A percentile compares a stretch with the other conserved stretches of the same genome.
Conservation (phyloP, 2,113 vertebrate species). For the Psettodes erumei region DNA sequence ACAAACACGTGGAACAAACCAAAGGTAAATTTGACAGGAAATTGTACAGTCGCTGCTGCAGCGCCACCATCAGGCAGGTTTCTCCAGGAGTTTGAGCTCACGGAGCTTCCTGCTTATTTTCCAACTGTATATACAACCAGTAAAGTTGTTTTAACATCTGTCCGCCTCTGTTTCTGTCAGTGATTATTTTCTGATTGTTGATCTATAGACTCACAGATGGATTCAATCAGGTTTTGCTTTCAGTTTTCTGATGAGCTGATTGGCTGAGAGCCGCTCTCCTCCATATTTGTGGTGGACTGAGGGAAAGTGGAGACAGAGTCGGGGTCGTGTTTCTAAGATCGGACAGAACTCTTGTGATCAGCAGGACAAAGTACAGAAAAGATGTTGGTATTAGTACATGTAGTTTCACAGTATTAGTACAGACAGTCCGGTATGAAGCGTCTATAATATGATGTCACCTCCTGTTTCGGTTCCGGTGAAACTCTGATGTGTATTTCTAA, state of each 20-base stretch:
- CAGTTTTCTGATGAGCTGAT: neutral
- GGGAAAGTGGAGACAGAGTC: slow-evolving; percentile 1
- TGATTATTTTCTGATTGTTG: neutral
- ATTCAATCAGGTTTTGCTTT: slow-evolving; percentile 21
- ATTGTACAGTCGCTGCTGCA: no score
- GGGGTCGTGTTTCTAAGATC: neutral
- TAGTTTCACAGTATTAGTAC: no score
- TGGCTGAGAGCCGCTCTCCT: slow-evolving; percentile 17
- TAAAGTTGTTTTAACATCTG: neutral
- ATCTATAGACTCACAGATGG: neutral
- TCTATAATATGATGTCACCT: no score
- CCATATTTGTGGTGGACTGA: slow-evolving; percentile 34
- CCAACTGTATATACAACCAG: neutral
- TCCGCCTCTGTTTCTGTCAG: neutral
- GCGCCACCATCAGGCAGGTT: neutral
- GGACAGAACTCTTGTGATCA: neutral
- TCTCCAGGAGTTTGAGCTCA: neutral
- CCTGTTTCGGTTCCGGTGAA: no score
- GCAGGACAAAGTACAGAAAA: neutral
- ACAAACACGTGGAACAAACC: no score
- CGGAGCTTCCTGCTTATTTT: neutral
- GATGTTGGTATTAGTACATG: neutral
- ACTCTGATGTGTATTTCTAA: neutral
- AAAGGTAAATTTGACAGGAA: no score
- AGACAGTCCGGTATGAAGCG: no score